Evolutionary conservation across 2,797 vertebrate genomes (phyloP).

Genomic region (Chaetophractus vellerosus): DNA sequence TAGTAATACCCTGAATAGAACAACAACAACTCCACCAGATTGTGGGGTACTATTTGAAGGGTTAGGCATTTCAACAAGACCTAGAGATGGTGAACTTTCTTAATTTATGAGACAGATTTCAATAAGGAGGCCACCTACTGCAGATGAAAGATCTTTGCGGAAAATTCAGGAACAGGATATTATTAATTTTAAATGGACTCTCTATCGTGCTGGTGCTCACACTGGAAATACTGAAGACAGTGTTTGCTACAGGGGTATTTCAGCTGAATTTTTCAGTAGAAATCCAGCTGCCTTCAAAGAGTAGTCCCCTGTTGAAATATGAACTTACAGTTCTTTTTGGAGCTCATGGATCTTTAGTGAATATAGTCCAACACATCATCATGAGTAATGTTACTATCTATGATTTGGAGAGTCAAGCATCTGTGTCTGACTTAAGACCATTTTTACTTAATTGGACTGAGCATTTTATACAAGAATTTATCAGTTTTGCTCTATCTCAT

Average conservation of each 20-base stretch:
- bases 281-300: slow-evolving; percentile 97
- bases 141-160: slow-evolving; percentile 91
- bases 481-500: slow-evolving; percentile 95
- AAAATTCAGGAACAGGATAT: slow-evolving; percentile 94
- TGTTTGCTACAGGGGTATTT: slow-evolving; percentile 94
- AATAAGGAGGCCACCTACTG: slow-evolving; percentile 88
- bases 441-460: slow-evolving; percentile 95
- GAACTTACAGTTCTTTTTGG: slow-evolving; percentile 96
- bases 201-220: slow-evolving; percentile 94
- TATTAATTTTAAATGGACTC: slow-evolving; percentile 95
- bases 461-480: slow-evolving; percentile 97
- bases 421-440: slow-evolving; percentile 94
- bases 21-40: slow-evolving; percentile 92
- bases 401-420: slow-evolving; percentile 94
- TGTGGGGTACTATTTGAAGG: slow-evolving; percentile 95
- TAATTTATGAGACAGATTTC: slow-evolving; percentile 93
- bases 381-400: slow-evolving; percentile 95
- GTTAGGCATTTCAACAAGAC: slow-evolving; percentile 84
- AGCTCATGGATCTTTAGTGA: slow-evolving; percentile 94
- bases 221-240: slow-evolving; percentile 94
- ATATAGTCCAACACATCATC: slow-evolving; percentile 96
- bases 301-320: slow-evolving; percentile 95
- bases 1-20: slow-evolving; percentile 82
- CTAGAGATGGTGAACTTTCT: slow-evolving; percentile 91
- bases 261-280: slow-evolving; percentile 95